Evolutionary conservation across 2,113 vertebrate species (phyloP).

Genomic region (Urocolius indicus): DNA sequence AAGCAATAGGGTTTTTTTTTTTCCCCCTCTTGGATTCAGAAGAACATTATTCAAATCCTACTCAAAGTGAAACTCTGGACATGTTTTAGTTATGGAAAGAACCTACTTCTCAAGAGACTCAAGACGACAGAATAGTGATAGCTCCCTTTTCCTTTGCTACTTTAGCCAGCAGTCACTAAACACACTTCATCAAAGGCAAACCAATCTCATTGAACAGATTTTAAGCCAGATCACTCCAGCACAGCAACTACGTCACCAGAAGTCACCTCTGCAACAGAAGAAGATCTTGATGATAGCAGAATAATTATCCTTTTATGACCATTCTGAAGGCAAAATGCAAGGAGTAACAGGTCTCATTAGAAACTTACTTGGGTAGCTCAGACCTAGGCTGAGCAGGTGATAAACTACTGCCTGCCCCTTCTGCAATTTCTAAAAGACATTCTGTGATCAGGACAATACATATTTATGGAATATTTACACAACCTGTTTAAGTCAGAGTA

Average conservation of each 20-base stretch:
- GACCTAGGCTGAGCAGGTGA: neutral
- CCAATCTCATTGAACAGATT: neutral
- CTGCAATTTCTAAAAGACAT: neutral
- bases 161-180: neutral
- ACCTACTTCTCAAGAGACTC: constrained; percentile 13
- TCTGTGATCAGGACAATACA: neutral
- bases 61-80: constrained; percentile 51
- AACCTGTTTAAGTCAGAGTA: constrained; percentile 11
- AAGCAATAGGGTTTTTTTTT: neutral
- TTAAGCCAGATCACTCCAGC: neutral
- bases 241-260: neutral
- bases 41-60: neutral
- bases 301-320: neutral
- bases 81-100: constrained; percentile 41
- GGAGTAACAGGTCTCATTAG: neutral
- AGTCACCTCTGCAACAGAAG: neutral
- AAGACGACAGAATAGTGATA: neutral
- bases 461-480: constrained; percentile 55
- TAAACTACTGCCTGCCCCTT: neutral
- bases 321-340: neutral
- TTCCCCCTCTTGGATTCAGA: neutral
- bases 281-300: neutral
- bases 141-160: neutral
- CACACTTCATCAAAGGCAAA: neutral
- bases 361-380: neutral